phyloP scores from a whole-genome alignment of 2,113 vertebrate species.

The Nettapus auritus region DNA sequence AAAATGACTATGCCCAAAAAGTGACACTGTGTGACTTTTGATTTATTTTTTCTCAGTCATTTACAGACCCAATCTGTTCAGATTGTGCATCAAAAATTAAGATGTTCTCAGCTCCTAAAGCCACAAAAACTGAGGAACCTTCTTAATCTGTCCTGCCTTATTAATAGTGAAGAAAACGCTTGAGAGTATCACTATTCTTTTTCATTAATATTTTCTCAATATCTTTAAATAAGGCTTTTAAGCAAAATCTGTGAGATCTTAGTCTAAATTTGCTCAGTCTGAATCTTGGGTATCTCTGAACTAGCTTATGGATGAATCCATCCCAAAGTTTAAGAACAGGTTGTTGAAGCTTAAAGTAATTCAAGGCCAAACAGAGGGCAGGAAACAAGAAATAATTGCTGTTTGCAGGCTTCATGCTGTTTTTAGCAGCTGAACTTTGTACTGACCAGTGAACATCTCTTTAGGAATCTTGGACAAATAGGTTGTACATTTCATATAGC shows the following conservation, averaged over 20 bases:
- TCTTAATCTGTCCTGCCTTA: neutral
- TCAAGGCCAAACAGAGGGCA: neutral
- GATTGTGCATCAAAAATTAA: neutral
- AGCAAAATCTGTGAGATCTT: neutral
- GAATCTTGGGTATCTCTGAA: neutral
- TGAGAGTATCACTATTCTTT: neutral
- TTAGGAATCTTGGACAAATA: neutral
- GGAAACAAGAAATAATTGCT: neutral
- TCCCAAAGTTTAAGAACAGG: neutral
- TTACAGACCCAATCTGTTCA: constrained; percentile 39
- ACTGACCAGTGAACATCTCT: neutral
- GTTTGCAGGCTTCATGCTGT: neutral
- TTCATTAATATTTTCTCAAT: neutral
- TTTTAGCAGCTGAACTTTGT: neutral
- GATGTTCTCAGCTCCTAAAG: neutral
- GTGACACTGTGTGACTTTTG: neutral
- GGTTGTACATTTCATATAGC: neutral
- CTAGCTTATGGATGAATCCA: neutral
- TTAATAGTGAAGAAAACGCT: neutral
- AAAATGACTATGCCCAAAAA: constrained; percentile 44
- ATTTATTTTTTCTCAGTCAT: constrained; percentile 60
- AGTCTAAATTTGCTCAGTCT: neutral
- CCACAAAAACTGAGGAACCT: neutral
- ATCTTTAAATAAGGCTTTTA: neutral
- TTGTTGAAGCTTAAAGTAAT: neutral